phyloP scores from a whole-genome alignment of 2,888 invertebrate genomes.

The Lordiphosa fenestrarum region DNA sequence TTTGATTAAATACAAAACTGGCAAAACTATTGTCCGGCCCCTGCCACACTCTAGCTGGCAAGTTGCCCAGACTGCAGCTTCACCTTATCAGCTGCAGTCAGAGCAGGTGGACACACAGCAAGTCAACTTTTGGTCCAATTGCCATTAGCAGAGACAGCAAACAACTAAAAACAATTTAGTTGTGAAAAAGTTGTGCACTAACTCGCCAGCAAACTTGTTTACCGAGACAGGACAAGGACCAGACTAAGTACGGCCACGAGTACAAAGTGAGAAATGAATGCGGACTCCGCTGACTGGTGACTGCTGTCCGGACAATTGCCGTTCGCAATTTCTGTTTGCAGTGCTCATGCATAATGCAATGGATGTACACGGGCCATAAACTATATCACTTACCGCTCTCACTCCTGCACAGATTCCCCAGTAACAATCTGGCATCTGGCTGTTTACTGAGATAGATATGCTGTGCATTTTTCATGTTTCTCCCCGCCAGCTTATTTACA shows the following conservation, averaged over 20 bases:
- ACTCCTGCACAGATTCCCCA: slow-evolving; percentile 39
- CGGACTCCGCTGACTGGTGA: slow-evolving; percentile 27
- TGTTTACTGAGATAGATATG: slow-evolving; percentile 8
- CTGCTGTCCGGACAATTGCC: slow-evolving; percentile 40
- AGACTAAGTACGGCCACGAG: not conserved
- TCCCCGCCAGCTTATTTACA: slow-evolving; percentile 31
- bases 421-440: slow-evolving; percentile 8
- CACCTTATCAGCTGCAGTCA: slow-evolving; percentile 36
- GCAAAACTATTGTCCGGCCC: slow-evolving; percentile 38
- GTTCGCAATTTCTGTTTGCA: slow-evolving; percentile 32
- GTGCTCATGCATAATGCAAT: slow-evolving; percentile 63
- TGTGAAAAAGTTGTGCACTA: slow-evolving; percentile 49
- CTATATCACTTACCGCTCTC: slow-evolving; percentile 51
- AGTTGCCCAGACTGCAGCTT: slow-evolving; percentile 17
- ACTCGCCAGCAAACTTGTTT: slow-evolving; percentile 49
- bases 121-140: slow-evolving; percentile 42
- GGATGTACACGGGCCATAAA: slow-evolving; percentile 43
- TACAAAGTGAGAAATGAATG: slow-evolving; percentile 9
- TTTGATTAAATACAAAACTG: slow-evolving; percentile 35
- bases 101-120: not conserved
- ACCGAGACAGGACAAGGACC: slow-evolving; percentile 29
- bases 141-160: slow-evolving; percentile 44
- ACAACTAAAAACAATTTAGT: slow-evolving; percentile 48
- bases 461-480: slow-evolving; percentile 31
- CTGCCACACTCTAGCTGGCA: slow-evolving; percentile 22